Evolutionary conservation across 2,797 vertebrate species (phyloP), one percentile per base, ranked within the genome.

Genomic region (Labroides dimidiatus): DNA sequence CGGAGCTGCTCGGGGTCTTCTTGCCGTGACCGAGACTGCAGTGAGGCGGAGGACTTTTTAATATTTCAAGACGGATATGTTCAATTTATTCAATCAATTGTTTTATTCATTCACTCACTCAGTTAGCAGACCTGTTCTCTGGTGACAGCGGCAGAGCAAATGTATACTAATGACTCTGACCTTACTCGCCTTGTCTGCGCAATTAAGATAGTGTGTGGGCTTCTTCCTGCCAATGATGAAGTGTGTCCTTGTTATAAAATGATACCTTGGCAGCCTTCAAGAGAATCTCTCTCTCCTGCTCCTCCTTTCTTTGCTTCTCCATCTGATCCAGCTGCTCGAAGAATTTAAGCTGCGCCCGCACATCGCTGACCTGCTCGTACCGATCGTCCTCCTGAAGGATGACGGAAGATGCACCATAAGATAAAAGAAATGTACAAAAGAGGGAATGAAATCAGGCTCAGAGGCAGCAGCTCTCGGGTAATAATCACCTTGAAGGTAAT

Each of bases 311-410:
- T 79, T 98, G 96, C 72, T 97, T 99, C 76, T 98, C 97, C 83
- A 98, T 94, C 87, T 96, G 96, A 92, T 99, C 97, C 55, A 99
- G 94, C 91, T 98, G 97, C 89, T 99, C 96, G 53, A 99, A 97
- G 86, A 97, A 98, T 75, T 95, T 97, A 33, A 98, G 95, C 89
- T 99, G 97, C 2, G 94, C 84, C 81, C 96, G 94, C 61, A 98
- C 96, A 1, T 98, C 95, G 49, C 93, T 94, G 10, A 89, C 88
- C 90, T 96, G 96, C 82, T 97, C 95, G 0, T 94, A 94, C 68
- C 93, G 94, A 76, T 96, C 95, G 6, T 98, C 96, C 72, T 99
- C 96, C 97, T 98, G 64, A 23, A 19, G 37, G 60, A 65, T 13
- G 44, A 49, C 49, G 37, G 1, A 0, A 19, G 16, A 61, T 0